These are phyloP conservation scores for Saccopteryx leptura DNA, from an alignment of 2,113 vertebrate genomes.

Conservation along the genomic window DNA sequence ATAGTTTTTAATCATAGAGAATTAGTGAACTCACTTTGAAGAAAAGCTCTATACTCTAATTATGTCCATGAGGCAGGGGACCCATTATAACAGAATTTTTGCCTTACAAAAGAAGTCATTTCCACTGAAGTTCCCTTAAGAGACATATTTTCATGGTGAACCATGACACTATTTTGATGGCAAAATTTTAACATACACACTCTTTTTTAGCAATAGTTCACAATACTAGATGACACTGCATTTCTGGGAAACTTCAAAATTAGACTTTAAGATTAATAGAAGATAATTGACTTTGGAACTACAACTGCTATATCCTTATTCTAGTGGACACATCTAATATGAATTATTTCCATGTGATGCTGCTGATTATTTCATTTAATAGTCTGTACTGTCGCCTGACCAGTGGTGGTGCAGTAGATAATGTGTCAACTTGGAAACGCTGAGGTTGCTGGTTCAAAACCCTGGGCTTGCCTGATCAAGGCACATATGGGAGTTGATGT, in stretches of 20 bases:
- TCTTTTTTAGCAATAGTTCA: background rate
- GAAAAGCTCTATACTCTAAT: background rate
- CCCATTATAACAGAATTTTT: conserved; percentile 12
- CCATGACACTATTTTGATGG: background rate
- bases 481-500: no score
- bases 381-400: background rate
- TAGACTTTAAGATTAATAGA: background rate
- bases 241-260: background rate
- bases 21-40: conserved; percentile 48
- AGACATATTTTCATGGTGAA: background rate
- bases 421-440: no score
- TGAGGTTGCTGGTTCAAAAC: no score
- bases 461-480: no score
- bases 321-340: background rate
- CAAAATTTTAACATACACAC: background rate
- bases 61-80: background rate
- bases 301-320: background rate
- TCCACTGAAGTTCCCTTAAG: background rate
- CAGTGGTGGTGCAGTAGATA: no score
- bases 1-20: conserved; percentile 1
- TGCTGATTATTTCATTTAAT: conserved; percentile 16
- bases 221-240: background rate
- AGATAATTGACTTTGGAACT: background rate
- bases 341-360: background rate
- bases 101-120: background rate